phyloP scores from a whole-genome alignment of 2,888 invertebrate genomes.

The Ichneumon xanthorius region DNA sequence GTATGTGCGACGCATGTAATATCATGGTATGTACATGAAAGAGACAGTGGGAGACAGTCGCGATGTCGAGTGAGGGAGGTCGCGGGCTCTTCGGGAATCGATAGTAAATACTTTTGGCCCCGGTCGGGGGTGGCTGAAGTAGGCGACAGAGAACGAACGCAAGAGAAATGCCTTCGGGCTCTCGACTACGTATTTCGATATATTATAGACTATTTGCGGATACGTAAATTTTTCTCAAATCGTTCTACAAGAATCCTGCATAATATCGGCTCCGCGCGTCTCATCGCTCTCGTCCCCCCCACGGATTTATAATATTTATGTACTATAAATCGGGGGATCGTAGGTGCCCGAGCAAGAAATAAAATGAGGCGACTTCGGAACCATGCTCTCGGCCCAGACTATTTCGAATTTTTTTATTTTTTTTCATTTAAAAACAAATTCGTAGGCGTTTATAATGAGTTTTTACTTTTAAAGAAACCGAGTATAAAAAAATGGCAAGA shows the following conservation, averaged over 20 bases:
- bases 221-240: constrained; percentile 63
- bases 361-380: not conserved
- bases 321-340: not conserved
- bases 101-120: constrained; percentile 61
- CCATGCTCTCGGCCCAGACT: no score
- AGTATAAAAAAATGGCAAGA: not conserved
- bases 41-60: constrained; percentile 6
- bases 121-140: constrained; percentile 26
- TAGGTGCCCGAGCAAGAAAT: not conserved
- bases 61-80: constrained; percentile 55
- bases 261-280: constrained; percentile 21
- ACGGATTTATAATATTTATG: constrained; percentile 30
- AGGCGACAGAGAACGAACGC: constrained; percentile 25
- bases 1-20: constrained; percentile 18
- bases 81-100: constrained; percentile 57
- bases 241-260: constrained; percentile 48
- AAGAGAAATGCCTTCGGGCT: constrained; percentile 52
- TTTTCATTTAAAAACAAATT: no score
- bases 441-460: no score
- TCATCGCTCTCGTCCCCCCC: constrained; percentile 37
- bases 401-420: no score
- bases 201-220: constrained; percentile 62
- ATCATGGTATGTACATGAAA: not conserved
- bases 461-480: no score
- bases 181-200: constrained; percentile 49